Conservation (phyloP, 2,113 vertebrate genomes). For the Myocastor coypus region DNA sequence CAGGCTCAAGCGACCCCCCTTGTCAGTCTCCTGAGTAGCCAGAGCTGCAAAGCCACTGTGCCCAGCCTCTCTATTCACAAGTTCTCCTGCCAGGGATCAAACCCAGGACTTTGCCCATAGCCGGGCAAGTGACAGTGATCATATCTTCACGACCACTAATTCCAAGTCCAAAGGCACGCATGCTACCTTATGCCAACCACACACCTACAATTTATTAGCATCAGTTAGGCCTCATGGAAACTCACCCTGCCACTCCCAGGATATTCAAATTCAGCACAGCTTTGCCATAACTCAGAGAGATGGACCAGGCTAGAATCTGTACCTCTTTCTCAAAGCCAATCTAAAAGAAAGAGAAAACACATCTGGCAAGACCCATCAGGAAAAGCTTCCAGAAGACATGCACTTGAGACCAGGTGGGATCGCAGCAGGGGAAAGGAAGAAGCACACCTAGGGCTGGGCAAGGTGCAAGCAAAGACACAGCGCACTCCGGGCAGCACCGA, state of each 20-base stretch:
- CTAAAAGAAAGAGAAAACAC: conserved; percentile 27
- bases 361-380: neutral
- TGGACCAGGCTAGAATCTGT: neutral
- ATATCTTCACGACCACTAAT: neutral
- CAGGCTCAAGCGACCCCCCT: neutral
- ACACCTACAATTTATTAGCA: neutral
- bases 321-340: neutral
- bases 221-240: neutral
- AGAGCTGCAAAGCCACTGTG: too few relatives aligned
- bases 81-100: neutral
- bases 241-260: neutral
- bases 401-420: neutral
- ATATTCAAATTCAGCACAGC: neutral
- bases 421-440: neutral
- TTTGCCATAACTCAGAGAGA: neutral
- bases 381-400: neutral
- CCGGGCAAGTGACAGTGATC: neutral
- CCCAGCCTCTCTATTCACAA: neutral
- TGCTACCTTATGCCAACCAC: neutral
- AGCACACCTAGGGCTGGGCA: neutral
- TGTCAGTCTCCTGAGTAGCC: neutral
- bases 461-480: neutral
- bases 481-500: neutral
- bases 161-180: neutral
- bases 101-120: neutral